Percentiles rank a stretch among this genome's conserved stretches.
phyloP scores from a whole-genome alignment of 1,140 invertebrate genomes.

The Odontomachus brunneus region DNA sequence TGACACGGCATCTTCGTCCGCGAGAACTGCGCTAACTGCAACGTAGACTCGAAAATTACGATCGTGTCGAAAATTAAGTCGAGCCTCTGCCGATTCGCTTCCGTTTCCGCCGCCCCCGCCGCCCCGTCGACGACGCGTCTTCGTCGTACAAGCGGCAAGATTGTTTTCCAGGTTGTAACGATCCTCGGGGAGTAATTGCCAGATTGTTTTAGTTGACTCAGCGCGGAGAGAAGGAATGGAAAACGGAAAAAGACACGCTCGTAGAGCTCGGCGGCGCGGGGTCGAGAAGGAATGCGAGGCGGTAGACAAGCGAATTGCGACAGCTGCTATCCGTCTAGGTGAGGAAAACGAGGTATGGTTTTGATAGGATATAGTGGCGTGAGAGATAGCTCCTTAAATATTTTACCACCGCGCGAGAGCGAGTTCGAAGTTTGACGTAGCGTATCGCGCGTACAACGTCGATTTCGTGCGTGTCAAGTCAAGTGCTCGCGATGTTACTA shows the following conservation, averaged over 20 bases:
- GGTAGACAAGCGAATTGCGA: slow-evolving; percentile 49
- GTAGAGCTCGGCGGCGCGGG: background rate
- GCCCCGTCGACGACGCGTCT: background rate
- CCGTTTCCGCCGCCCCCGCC: background rate
- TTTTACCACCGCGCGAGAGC: slow-evolving; percentile 21
- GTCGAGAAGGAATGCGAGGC: background rate
- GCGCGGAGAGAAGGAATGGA: slow-evolving; percentile 70
- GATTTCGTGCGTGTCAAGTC: slow-evolving; percentile 2
- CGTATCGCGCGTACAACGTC: background rate
- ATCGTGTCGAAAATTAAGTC: slow-evolving; percentile 51
- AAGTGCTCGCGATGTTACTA: background rate
- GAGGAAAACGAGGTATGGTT: slow-evolving; percentile 15
- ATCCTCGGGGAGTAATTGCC: slow-evolving; percentile 81
- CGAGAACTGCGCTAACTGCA: slow-evolving; percentile 14
- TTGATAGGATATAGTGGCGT: slow-evolving; percentile 14
- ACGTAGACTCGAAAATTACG: slow-evolving; percentile 34
- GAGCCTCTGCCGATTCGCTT: slow-evolving; percentile 35
- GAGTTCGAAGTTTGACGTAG: background rate
- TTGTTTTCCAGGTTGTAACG: slow-evolving; percentile 79
- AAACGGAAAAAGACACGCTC: slow-evolving; percentile 50
- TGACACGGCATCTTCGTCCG: slow-evolving; percentile 4
- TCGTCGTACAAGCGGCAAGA: slow-evolving; percentile 74
- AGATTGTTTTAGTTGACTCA: slow-evolving; percentile 81
- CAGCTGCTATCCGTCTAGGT: slow-evolving; percentile 31
- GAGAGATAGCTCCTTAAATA: slow-evolving; percentile 35